Conservation (phyloP, 1,140 invertebrate species). For the Dinoponera quadriceps region DNA sequence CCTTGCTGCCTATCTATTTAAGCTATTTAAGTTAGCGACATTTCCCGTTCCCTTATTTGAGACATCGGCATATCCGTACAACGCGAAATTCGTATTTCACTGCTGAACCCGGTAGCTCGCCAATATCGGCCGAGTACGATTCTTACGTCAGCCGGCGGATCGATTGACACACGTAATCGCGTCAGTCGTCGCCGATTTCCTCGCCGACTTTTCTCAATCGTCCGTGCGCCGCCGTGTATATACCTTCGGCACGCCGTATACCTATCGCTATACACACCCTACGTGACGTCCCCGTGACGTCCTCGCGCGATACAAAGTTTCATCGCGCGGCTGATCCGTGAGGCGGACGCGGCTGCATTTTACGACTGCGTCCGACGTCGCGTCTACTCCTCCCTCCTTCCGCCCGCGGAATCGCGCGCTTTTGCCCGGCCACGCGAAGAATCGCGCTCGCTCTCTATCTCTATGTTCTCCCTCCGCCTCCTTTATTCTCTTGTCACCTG, state of each 20-base stretch:
- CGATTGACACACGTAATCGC: slow-evolving; percentile 26
- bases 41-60: too few relatives aligned
- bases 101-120: too few relatives aligned
- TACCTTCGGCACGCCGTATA: neutral
- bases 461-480: neutral
- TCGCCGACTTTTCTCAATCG: too few relatives aligned
- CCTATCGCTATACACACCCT: neutral
- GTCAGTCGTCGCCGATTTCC: too few relatives aligned
- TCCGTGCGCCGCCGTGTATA: slow-evolving; percentile 1
- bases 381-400: neutral
- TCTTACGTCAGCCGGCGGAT: slow-evolving; percentile 59
- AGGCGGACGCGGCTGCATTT: slow-evolving; percentile 40
- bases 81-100: too few relatives aligned
- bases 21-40: too few relatives aligned
- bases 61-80: too few relatives aligned
- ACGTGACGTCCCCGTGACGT: neutral
- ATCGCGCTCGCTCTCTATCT: slow-evolving; percentile 5
- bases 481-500: slow-evolving; percentile 47
- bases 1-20: too few relatives aligned
- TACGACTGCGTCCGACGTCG: slow-evolving; percentile 3
- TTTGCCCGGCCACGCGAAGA: slow-evolving; percentile 9
- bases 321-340: neutral
- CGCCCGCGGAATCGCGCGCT: neutral
- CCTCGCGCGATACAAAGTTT: slow-evolving; percentile 28
- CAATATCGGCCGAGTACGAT: slow-evolving; percentile 55